Percentiles rank a stretch among this genome's conserved stretches.
These are phyloP conservation scores for Seladonia tumulorum DNA, from an alignment of 2,888 invertebrate species.

Conservation along the genomic window DNA sequence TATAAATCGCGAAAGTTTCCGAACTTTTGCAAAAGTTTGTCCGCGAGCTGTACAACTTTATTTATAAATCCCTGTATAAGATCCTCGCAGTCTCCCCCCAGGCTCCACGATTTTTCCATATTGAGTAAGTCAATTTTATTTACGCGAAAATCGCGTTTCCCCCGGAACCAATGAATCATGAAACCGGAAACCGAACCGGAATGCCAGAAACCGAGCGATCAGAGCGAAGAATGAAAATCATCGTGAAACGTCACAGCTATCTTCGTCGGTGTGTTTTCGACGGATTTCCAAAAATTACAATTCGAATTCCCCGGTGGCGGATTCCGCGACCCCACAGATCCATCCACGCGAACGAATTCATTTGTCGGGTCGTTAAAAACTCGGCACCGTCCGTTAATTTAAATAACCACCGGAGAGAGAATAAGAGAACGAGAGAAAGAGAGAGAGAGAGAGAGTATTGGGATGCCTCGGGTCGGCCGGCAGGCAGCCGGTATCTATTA, in stretches of 20 bases:
- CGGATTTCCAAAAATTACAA: constrained; percentile 2
- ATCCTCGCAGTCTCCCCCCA: not conserved
- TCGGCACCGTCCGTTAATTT: constrained; percentile 27
- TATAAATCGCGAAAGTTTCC: not conserved
- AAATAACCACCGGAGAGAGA: constrained; percentile 27
- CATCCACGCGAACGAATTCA: constrained; percentile 36
- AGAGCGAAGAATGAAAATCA: not conserved
- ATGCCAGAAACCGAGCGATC: not conserved
- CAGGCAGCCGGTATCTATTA: constrained; percentile 15
- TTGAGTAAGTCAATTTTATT: no score
- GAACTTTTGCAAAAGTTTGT: not conserved
- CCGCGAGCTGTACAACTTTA: no score
- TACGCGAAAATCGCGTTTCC: not conserved
- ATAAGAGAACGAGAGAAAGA: not conserved
- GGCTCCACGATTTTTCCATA: not conserved
- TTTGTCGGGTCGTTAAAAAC: constrained; percentile 40
- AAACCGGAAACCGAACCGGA: not conserved
- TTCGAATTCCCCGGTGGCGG: not conserved
- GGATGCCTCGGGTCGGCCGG: constrained; percentile 6
- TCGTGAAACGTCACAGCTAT: not conserved
- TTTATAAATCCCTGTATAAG: not conserved
- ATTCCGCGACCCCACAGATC: constrained; percentile 15
- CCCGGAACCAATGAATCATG: not conserved
- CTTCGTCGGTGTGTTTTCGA: not conserved
- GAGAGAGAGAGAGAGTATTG: not conserved